These are phyloP conservation scores for Agriotes lineatus DNA, from an alignment of 2,888 invertebrate genomes.

Conservation along the genomic window DNA sequence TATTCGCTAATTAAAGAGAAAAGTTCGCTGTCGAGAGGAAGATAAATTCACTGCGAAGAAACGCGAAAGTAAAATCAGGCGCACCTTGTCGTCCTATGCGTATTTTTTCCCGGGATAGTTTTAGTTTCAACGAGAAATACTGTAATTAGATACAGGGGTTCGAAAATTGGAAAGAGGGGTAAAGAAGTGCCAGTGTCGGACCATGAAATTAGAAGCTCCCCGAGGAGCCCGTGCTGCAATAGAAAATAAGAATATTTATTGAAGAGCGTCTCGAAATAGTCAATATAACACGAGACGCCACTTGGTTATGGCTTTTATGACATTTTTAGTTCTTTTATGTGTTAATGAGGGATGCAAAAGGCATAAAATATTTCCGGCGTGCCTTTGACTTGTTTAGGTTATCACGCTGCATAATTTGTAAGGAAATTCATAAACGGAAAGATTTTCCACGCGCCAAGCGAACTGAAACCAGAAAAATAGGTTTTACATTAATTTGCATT, in stretches of 20 bases:
- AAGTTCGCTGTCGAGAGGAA: conserved; percentile 46
- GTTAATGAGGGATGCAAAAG: conserved; percentile 51
- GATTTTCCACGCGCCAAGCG: too few species aligned
- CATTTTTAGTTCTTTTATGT: conserved; percentile 53
- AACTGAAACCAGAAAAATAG: too few species aligned
- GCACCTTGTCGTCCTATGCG: conserved; percentile 19
- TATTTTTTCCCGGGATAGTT: conserved; percentile 40
- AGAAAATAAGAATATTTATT: conserved; percentile 60
- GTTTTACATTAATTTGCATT: too few species aligned
- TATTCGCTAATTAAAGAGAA: conserved; percentile 52
- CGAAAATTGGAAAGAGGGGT: conserved; percentile 60
- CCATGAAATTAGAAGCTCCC: conserved; percentile 64
- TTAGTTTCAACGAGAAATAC: conserved; percentile 61
- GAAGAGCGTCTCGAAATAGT: conserved; percentile 48
- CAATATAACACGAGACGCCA: conserved; percentile 50
- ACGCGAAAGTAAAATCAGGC: conserved; percentile 26
- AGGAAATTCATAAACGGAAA: not conserved
- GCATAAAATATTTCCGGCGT: conserved; percentile 48
- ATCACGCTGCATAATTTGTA: conserved; percentile 8
- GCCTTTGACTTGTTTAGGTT: conserved; percentile 39
- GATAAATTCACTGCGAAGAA: conserved; percentile 44
- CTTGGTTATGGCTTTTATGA: conserved; percentile 51
- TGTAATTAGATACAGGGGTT: conserved; percentile 64
- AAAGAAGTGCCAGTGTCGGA: conserved; percentile 60
- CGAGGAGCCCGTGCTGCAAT: conserved; percentile 55